Evolutionary conservation across 2,113 vertebrate genomes (phyloP), one percentile per base, ranked within the genome.

Genomic region (Gavia stellata): DNA sequence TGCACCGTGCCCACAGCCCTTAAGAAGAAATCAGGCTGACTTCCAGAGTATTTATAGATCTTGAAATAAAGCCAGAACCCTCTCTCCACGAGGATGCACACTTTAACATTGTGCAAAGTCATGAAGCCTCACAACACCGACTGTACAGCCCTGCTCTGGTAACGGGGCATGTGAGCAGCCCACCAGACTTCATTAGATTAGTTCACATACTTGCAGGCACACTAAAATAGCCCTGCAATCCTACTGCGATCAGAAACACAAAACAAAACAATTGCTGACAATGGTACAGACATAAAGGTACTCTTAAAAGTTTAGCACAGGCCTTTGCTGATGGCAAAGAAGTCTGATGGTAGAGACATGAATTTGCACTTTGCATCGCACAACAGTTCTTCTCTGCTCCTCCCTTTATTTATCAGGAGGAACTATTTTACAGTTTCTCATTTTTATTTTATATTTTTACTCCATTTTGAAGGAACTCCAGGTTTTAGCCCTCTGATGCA

Each of bases 71-170:
- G 96, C 96, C 94, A 97, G 86, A 91, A 47, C 59, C 74, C 24
- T 91, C 70, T 87, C 93, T 95, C 81, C 66, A 36, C 73, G 89
- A 96, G 72, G 92, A 95, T 73, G 92, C 94, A 73, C 91, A 94
- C 82, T 96, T 95, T 92, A 89, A 94, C 94, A 88, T 77, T 93
- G 92, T 81, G 62, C 95, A 95, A 97, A 97, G 95, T 96, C 95
- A 94, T 94, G 96, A 96, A 94, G 86, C 88, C 80, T 93, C 86
- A 21, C 86, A 59, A 44, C 66, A 24, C 28, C 0, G 20, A 49
- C 40, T 33, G 62, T 52, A 79, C 36, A 53, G 86, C 56, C 61
- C 68, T 49, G 56, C 17, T 56, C 70, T 47, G 53, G 62, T 61
- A 58, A 62, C 13, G 7, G 81, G 65, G 59, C 63, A 34, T 3